A percentile compares a stretch with the other conserved stretches of the same genome.
Evolutionary conservation across 2,113 vertebrate genomes (phyloP).

Genomic region (Sclerurus mexicanus): DNA sequence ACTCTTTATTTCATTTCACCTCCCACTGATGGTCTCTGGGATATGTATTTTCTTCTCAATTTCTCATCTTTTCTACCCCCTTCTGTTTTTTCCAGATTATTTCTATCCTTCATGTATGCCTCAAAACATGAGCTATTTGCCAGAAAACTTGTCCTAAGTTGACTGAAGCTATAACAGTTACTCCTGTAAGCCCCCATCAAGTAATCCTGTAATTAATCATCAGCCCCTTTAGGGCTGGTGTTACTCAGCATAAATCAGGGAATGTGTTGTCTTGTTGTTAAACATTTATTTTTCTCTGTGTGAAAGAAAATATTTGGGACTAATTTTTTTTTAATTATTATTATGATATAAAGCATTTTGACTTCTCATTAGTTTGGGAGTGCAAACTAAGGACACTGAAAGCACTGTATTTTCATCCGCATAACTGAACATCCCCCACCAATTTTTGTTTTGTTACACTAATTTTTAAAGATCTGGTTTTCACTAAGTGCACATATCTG

Average conservation of each 20-base stretch:
- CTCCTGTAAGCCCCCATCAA: not conserved
- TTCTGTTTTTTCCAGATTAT: not conserved
- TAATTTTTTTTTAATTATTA: not conserved
- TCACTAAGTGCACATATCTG: not conserved
- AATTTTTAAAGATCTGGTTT: not conserved
- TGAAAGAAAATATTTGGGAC: not conserved
- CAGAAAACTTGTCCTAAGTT: not conserved
- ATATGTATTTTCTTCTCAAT: not conserved
- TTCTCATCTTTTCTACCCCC: not conserved
- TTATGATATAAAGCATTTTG: not conserved
- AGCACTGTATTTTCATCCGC: not conserved
- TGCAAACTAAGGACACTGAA: not conserved
- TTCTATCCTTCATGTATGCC: not conserved
- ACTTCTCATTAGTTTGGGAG: not conserved
- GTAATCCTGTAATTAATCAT: not conserved
- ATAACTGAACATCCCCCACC: not conserved
- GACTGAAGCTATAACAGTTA: not conserved
- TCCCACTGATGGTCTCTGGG: not conserved
- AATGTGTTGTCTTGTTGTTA: not conserved
- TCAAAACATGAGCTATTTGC: not conserved
- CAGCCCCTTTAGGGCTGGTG: not conserved
- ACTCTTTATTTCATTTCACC: not conserved
- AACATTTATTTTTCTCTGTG: not conserved
- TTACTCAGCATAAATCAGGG: conserved; percentile 2
- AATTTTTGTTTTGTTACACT: not conserved